Conservation (phyloP, 1,140 invertebrate species). For the Dendrolimus punctatus region DNA sequence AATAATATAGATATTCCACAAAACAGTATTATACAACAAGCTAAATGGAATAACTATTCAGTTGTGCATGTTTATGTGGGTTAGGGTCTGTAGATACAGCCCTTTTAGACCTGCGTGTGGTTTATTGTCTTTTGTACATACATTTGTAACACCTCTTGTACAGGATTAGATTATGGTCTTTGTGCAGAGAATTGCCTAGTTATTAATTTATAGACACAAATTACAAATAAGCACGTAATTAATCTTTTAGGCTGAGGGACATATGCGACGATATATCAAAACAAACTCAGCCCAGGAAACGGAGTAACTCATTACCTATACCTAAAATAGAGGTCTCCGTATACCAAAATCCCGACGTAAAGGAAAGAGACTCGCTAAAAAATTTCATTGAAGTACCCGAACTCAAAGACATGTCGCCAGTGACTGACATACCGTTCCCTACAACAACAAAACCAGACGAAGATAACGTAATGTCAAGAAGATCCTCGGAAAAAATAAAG, state of each 20-base stretch:
- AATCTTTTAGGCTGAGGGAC: constrained; percentile 77
- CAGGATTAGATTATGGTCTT: background rate
- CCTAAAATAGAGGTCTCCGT: constrained; percentile 93
- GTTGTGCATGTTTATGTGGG: no score
- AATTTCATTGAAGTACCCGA: constrained; percentile 85
- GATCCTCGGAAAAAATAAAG: constrained; percentile 86
- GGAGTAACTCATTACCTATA: constrained; percentile 94
- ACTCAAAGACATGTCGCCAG: constrained; percentile 74
- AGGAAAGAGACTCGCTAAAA: constrained; percentile 78
- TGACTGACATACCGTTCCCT: constrained; percentile 63
- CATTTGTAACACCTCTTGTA: no score
- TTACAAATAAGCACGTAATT: background rate
- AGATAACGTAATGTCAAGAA: constrained; percentile 72
- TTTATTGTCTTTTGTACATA: no score
- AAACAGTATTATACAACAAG: no score
- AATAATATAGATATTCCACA: no score
- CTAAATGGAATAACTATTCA: no score
- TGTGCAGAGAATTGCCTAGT: no score
- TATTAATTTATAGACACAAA: constrained; percentile 4
- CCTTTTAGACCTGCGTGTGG: no score
- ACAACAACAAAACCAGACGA: constrained; percentile 69
- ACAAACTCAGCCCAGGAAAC: constrained; percentile 81
- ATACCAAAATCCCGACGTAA: constrained; percentile 83
- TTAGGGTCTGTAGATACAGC: no score
- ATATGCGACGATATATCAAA: constrained; percentile 85